A percentile compares a stretch with the other conserved stretches of the same genome.
Evolutionary conservation across 2,888 invertebrate genomes (phyloP).

Genomic region (Plagiodera versicolora): DNA sequence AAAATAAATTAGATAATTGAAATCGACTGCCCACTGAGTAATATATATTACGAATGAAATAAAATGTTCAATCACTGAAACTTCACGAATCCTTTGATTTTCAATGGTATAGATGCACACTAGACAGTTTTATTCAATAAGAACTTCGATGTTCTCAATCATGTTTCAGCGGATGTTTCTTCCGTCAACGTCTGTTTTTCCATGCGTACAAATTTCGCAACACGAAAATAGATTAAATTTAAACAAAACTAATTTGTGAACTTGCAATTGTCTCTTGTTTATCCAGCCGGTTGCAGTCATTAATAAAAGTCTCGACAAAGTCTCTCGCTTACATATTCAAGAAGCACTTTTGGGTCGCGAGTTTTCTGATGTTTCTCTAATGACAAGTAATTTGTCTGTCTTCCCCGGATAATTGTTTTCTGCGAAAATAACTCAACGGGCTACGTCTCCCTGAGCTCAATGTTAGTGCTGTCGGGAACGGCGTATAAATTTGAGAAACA

Average conservation of each 20-base stretch:
- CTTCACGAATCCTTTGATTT: no score
- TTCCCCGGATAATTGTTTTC: neutral
- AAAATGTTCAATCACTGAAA: no score
- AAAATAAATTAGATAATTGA: no score
- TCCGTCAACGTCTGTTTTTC: neutral
- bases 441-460: no score
- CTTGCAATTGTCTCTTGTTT: constrained; percentile 27
- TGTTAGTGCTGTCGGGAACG: no score
- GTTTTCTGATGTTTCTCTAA: neutral
- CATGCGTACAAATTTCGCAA: neutral
- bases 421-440: neutral
- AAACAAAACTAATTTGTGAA: constrained; percentile 29
- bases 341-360: neutral
- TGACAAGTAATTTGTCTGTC: neutral
- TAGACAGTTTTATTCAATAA: no score
- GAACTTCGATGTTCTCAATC: no score
- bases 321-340: neutral
- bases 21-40: no score
- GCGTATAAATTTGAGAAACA: no score
- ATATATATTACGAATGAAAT: no score
- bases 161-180: no score
- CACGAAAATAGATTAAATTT: constrained; percentile 17
- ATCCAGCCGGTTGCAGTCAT: constrained; percentile 28
- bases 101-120: no score
- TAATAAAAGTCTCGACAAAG: constrained; percentile 20